These are phyloP conservation scores for Auanema freiburgensis DNA, from an alignment of 2,888 invertebrate species.

Conservation along the genomic window DNA sequence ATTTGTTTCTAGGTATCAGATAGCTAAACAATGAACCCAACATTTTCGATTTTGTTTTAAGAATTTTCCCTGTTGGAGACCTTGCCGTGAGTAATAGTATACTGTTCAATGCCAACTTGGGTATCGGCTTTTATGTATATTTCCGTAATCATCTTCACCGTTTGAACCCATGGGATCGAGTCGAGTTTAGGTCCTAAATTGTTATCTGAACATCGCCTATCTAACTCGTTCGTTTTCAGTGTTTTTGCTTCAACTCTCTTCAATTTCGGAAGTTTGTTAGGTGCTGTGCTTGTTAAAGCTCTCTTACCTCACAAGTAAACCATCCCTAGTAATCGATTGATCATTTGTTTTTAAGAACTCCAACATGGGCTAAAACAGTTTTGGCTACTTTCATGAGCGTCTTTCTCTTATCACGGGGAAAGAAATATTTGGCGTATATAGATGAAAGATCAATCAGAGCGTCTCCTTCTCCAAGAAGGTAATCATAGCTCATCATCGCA, in stretches of 20 bases:
- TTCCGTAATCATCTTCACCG: constrained; percentile 56
- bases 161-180: constrained; percentile 53
- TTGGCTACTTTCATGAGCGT: constrained; percentile 77
- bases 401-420: constrained; percentile 73
- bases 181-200: constrained; percentile 57
- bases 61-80: constrained; percentile 64
- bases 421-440: constrained; percentile 73
- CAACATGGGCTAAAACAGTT: constrained; percentile 70
- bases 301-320: constrained; percentile 74
- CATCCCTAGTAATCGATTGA: not conserved
- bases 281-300: constrained; percentile 84
- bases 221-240: constrained; percentile 38
- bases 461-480: constrained; percentile 32
- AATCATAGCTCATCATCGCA: not conserved
- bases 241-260: constrained; percentile 74
- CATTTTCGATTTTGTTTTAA: constrained; percentile 46
- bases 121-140: constrained; percentile 79
- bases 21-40: not conserved
- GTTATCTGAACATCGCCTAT: not conserved
- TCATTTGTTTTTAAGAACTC: constrained; percentile 22
- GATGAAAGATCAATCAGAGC: constrained; percentile 65
- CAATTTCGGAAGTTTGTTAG: constrained; percentile 84
- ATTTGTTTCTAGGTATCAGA: constrained; percentile 37
- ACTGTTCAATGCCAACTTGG: constrained; percentile 79
- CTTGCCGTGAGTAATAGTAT: constrained; percentile 73